Base-by-base conservation (phyloP, 2,888 invertebrate genomes). In the Tridacna crocea region DNA sequence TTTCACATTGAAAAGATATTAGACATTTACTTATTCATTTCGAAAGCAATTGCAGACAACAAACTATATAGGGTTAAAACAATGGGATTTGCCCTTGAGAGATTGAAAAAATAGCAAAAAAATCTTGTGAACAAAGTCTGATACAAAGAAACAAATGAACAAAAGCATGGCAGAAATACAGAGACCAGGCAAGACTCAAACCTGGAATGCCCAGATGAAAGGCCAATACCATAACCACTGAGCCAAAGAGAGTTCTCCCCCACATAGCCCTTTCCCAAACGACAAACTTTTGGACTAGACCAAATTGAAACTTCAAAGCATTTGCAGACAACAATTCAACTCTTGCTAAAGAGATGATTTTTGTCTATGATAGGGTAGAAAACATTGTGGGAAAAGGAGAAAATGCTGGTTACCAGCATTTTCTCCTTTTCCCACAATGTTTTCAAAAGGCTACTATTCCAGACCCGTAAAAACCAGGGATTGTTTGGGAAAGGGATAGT, bases 341-440 rank as follows among this genome's bases (percentile, higher is more conserved):
- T 36, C 3, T 36, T 2, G 13, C 13, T 24, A 4, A 61, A 24
- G 13, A 8, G 2, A 61, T 61, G 24, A 22, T 3, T 10, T n/a
- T 22, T 61, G 17, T 55, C 11, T 61, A 4, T 61, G 22, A 61
- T 61, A 4, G 61, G 22, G 26, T 61, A 13, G 61, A 61, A 61
- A 61, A n/a, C n/a, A 61, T 61, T 8, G 61, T 61, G 61, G 22
- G n/a, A 61, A 61, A 61, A 61, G 61, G 22, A 61, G 61, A 61
- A 61, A 61, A n/a, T 61, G 61, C 61, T 61, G n/a, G 61, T 61
- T 61, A n/a, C 22, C n/a, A 61, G 61, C 61, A 61, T n/a, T 61
- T 61, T 24, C 61, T 61, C 24, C n/a, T 61, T 61, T 61, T 24
- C n/a, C 22, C 1, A 61, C 61, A 4, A 66, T 36, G 27, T 27